Conservation (phyloP, 2,888 invertebrate genomes). For the Agrotis clavis region DNA sequence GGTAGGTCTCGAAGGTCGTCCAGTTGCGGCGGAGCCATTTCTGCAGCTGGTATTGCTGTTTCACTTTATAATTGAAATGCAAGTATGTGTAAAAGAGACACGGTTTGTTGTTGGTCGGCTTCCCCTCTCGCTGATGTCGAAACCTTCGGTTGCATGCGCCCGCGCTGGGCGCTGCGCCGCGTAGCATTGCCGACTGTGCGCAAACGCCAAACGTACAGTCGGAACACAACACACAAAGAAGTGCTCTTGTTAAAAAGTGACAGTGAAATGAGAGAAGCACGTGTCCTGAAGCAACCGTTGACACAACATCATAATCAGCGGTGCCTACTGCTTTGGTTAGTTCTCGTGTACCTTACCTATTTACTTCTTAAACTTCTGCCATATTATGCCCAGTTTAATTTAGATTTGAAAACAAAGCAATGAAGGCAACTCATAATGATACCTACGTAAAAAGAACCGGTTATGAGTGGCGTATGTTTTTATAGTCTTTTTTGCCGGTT, state of each 20-base stretch:
- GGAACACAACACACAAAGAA: slow-evolving; percentile 77
- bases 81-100: slow-evolving; percentile 78
- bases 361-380: background rate
- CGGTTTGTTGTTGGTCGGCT: slow-evolving; percentile 67
- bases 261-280: slow-evolving; percentile 76
- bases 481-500: slow-evolving; percentile 41
- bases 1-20: slow-evolving; percentile 87
- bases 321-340: slow-evolving; percentile 63
- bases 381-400: background rate
- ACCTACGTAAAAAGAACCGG: slow-evolving; percentile 48
- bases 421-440: slow-evolving; percentile 34
- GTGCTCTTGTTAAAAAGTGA: slow-evolving; percentile 82
- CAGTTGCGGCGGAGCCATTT: slow-evolving; percentile 75
- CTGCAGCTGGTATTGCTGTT: slow-evolving; percentile 75
- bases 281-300: slow-evolving; percentile 50
- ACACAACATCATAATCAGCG: slow-evolving; percentile 24
- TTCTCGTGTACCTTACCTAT: slow-evolving; percentile 20
- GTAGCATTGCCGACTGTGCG: slow-evolving; percentile 69
- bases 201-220: slow-evolving; percentile 78
- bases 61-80: slow-evolving; percentile 59
- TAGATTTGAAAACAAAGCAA: slow-evolving; percentile 58
- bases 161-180: slow-evolving; percentile 72
- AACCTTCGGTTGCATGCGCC: slow-evolving; percentile 85
- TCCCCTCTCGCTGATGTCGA: slow-evolving; percentile 84
- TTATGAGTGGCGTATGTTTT: slow-evolving; percentile 57